These are phyloP conservation scores for Apocheima hispidaria DNA, from an alignment of 2,888 invertebrate species.

Conservation along the genomic window DNA sequence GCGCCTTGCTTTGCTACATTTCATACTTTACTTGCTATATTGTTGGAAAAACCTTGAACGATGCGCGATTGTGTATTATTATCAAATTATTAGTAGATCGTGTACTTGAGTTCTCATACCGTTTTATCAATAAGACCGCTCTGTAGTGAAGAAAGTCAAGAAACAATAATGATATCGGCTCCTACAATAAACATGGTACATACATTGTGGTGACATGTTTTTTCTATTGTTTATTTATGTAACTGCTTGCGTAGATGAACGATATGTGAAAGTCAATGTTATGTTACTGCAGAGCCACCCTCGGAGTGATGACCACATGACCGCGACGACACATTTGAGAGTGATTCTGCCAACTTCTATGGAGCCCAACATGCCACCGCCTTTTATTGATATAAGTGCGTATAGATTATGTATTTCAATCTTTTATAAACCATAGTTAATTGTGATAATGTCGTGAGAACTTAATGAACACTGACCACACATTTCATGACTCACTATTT, in stretches of 20 bases:
- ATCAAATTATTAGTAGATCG: slow-evolving; percentile 52
- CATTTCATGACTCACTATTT: slow-evolving; percentile 31
- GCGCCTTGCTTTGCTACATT: no score
- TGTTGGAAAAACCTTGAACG: slow-evolving; percentile 62
- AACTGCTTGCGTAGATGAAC: slow-evolving; percentile 61
- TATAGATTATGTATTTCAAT: slow-evolving; percentile 39
- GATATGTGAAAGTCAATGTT: slow-evolving; percentile 63
- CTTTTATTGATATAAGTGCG: slow-evolving; percentile 76
- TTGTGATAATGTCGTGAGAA: slow-evolving; percentile 41
- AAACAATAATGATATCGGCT: slow-evolving; percentile 13
- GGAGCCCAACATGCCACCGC: slow-evolving; percentile 69
- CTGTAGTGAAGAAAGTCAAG: background rate
- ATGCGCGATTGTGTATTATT: slow-evolving; percentile 54
- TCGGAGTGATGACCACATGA: slow-evolving; percentile 65
- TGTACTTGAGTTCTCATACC: slow-evolving; percentile 42
- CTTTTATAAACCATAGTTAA: slow-evolving; percentile 17
- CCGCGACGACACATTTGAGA: slow-evolving; percentile 70
- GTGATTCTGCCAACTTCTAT: slow-evolving; percentile 73
- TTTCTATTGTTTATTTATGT: slow-evolving; percentile 74
- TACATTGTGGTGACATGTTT: slow-evolving; percentile 50
- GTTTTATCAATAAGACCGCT: background rate
- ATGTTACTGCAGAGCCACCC: slow-evolving; percentile 71
- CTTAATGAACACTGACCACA: slow-evolving; percentile 29
- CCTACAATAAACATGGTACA: slow-evolving; percentile 56
- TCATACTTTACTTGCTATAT: slow-evolving; percentile 52